These are phyloP conservation scores for Erpetoichthys calabaricus DNA, from an alignment of 2,797 vertebrate genomes.

Conservation along the genomic window DNA sequence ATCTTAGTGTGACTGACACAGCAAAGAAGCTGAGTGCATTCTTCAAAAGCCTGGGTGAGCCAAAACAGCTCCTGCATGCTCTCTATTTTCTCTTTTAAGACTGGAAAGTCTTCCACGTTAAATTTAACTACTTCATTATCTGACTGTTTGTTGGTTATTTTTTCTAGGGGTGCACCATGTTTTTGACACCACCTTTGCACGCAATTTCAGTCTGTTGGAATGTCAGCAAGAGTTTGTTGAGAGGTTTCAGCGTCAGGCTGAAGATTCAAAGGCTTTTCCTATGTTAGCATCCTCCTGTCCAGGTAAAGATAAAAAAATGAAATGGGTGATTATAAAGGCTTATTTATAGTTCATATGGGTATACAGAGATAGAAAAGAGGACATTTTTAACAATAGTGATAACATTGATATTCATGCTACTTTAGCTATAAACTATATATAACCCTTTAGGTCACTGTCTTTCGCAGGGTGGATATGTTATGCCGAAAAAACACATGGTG, in stretches of 20 bases:
- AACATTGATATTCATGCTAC: too few species aligned
- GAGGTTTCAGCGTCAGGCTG: conserved; percentile 53
- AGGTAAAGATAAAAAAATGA: conserved; percentile 41
- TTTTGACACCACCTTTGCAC: conserved; percentile 80
- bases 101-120: neutral
- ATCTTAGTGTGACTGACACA: conserved; percentile 56
- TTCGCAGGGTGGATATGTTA: conserved; percentile 90
- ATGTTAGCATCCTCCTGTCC: conserved; percentile 86
- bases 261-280: conserved; percentile 58
- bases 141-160: neutral
- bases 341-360: neutral
- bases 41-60: conserved; percentile 60
- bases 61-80: neutral
- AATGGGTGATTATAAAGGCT: neutral
- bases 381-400: too few species aligned
- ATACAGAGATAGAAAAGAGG: too few species aligned
- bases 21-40: conserved; percentile 67
- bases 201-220: conserved; percentile 86
- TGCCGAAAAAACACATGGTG: conserved; percentile 88
- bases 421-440: too few species aligned
- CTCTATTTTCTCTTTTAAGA: neutral
- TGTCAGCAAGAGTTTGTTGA: conserved; percentile 77
- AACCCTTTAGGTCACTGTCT: too few species aligned
- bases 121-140: too few species aligned
- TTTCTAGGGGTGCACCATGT: conserved; percentile 73